Base-by-base conservation (phyloP, 2,888 invertebrate species). In the Harpalus rufipes region DNA sequence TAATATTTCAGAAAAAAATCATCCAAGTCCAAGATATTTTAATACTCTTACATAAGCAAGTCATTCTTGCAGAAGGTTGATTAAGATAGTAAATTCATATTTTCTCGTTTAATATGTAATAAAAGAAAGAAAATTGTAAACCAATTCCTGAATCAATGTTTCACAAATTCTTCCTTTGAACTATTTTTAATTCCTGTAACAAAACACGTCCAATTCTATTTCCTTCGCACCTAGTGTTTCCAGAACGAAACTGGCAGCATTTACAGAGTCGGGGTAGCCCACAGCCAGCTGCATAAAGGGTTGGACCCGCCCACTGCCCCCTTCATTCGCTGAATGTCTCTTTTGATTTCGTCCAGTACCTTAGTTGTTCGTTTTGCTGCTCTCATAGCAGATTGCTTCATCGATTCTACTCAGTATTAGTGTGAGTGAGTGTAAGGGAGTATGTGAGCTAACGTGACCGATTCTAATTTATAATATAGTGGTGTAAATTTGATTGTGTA, bases 321-420 rank as follows among this genome's bases (percentile, higher is more conserved):
- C 14, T 25, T 65, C 65, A 21, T 32, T 65, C 65, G 32, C 25
- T 61, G 81, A 81, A 81, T 63, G 81, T 81, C 81, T 81, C 81
- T 63, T 81, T 81, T 81, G 81, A 81, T 81, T 81, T 63, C 81
- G 81, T 32, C 63, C 41, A 32, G 16, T 41, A 41, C 44, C 63
- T 65, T 61, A 18, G 65, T 18, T 61, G 59, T 80, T 80, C 61
- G 51, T 80, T 80, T 59, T 80, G 32, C 63, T 81, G 14, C 76
- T 14, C 44, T 76, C 41, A 76, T 63, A 81, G 81, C 63, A 81
- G 81, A 81, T 81, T 81, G 81, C 44, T 81, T 44, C 61, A 81
- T 81, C 81, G 81, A 81, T 81, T 81, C 80, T 3, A 56, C n/a
- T 59, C n/a, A 59, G 59, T 59, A 14, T 59, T 12, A 7, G 59